Conservation (phyloP, 2,888 invertebrate genomes). For the Listrodromus nycthemerus region DNA sequence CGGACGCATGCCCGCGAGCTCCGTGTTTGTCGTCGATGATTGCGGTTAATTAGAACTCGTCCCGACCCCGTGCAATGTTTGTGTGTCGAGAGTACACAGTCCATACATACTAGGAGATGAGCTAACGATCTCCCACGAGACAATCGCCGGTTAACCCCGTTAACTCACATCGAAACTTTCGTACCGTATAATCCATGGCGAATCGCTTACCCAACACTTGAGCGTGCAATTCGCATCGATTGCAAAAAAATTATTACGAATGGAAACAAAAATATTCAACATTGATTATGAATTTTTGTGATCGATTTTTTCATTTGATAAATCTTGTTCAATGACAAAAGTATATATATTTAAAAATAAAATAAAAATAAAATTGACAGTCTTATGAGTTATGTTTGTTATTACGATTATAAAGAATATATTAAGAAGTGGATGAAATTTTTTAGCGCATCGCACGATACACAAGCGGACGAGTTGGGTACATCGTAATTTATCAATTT, state of each 20-base stretch:
- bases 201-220: background rate
- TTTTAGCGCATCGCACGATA: no score
- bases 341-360: no score
- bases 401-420: no score
- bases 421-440: no score
- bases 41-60: constrained; percentile 84
- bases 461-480: no score
- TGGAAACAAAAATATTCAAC: background rate
- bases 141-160: constrained; percentile 64
- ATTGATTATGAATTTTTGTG: background rate
- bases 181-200: constrained; percentile 6
- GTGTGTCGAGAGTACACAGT: constrained; percentile 49
- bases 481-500: no score
- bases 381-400: no score
- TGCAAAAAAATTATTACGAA: background rate
- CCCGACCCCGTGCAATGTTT: constrained; percentile 60
- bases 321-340: no score
- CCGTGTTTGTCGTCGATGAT: constrained; percentile 82
- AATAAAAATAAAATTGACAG: no score
- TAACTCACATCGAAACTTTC: constrained; percentile 47
- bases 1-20: constrained; percentile 40
- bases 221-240: constrained; percentile 16
- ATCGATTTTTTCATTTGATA: background rate
- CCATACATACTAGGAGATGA: constrained; percentile 42
- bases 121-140: constrained; percentile 80